Percentiles rank a stretch among this genome's conserved stretches.
Evolutionary conservation across 2,888 invertebrate genomes (phyloP).

Genomic region (Noctua janthe): DNA sequence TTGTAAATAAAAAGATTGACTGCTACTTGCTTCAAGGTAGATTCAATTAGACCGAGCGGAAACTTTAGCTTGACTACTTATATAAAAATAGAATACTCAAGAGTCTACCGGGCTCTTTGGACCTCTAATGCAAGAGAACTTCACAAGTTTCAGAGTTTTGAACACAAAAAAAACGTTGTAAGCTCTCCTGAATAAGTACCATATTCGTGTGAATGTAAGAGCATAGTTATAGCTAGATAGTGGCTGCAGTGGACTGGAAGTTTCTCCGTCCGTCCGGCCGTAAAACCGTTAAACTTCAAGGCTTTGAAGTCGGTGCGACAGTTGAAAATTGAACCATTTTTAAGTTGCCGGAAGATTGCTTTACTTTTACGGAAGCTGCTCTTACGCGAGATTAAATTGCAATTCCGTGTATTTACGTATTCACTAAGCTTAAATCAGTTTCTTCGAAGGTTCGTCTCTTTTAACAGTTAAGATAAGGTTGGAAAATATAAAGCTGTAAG

Average conservation of each 20-base stretch:
- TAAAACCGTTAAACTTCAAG: constrained; percentile 68
- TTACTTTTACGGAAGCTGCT: constrained; percentile 42
- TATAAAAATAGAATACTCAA: constrained; percentile 53
- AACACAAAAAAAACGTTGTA: constrained; percentile 30
- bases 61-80: constrained; percentile 51
- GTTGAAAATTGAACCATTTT: constrained; percentile 65
- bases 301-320: constrained; percentile 66
- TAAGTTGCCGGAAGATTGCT: constrained; percentile 54
- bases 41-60: constrained; percentile 63
- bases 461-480: not conserved
- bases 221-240: constrained; percentile 40
- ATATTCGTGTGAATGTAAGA: constrained; percentile 43
- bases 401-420: constrained; percentile 13
- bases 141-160: constrained; percentile 7
- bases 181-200: constrained; percentile 36
- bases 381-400: constrained; percentile 41
- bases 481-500: not conserved
- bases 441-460: not conserved
- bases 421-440: constrained; percentile 20
- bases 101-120: constrained; percentile 52
- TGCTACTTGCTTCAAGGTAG: constrained; percentile 39
- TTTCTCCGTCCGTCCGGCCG: constrained; percentile 53
- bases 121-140: constrained; percentile 59
- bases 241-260: constrained; percentile 54
- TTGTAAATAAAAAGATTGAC: constrained; percentile 24